A percentile compares a stretch with the other conserved stretches of the same genome.
phyloP scores from a whole-genome alignment of 2,797 vertebrate species.

The Pseudocheirus occidentalis region DNA sequence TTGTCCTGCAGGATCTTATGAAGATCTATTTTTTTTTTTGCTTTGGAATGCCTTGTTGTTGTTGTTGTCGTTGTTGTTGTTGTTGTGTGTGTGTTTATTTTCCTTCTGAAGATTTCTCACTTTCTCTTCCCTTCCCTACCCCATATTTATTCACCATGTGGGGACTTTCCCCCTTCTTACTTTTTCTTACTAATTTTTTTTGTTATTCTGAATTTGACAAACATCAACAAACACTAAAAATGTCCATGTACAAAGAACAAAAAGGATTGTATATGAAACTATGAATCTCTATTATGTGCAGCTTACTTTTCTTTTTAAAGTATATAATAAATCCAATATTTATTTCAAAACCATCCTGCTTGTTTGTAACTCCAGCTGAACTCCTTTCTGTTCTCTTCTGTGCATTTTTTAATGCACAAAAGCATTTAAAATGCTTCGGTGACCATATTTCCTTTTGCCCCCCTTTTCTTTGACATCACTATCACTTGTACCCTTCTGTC shows the following conservation, averaged over 20 bases:
- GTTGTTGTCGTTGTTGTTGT: not conserved
- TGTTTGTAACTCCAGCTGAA: not conserved
- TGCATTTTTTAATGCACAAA: not conserved
- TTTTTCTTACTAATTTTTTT: not conserved
- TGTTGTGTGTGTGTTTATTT: not conserved
- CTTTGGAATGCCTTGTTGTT: not conserved
- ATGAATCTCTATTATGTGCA: not conserved
- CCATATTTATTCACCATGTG: not conserved
- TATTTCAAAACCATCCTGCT: not conserved
- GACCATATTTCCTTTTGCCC: not conserved
- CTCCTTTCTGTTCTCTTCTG: not conserved
- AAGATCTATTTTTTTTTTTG: not conserved
- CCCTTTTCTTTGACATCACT: not conserved
- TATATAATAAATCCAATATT: not conserved
- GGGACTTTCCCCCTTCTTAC: not conserved
- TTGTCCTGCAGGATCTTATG: not conserved
- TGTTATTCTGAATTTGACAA: not conserved
- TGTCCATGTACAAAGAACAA: not conserved
- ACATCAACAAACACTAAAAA: not conserved
- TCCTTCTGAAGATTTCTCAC: not conserved
- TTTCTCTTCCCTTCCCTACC: not conserved
- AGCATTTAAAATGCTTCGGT: not conserved
- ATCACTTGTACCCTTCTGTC: not conserved
- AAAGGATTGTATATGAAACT: not conserved
- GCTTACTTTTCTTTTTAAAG: not conserved